Conservation (phyloP, 2,888 invertebrate species). For the Leptopterna dolabrata region DNA sequence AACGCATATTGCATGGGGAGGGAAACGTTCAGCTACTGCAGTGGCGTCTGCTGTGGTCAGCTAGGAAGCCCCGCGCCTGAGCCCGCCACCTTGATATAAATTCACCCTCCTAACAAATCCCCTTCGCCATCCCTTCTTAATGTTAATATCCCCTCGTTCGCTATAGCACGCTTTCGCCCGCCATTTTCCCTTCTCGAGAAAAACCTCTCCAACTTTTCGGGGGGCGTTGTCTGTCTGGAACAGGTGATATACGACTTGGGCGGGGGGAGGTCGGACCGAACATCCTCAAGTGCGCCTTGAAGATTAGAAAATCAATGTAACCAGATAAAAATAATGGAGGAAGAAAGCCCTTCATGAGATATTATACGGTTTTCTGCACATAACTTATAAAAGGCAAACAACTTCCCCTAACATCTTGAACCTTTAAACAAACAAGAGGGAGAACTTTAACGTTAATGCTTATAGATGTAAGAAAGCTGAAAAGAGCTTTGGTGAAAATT, state of each 20-base stretch:
- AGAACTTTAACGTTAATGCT: background rate
- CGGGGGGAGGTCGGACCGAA: constrained; percentile 14
- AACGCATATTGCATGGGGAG: background rate
- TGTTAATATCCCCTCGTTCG: constrained; percentile 16
- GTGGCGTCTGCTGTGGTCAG: background rate
- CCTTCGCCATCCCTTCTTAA: constrained; percentile 16
- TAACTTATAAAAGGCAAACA: constrained; percentile 32
- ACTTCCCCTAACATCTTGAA: constrained; percentile 29
- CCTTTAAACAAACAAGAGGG: constrained; percentile 12
- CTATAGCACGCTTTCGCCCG: background rate
- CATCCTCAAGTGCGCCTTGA: constrained; percentile 30
- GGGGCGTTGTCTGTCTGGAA: constrained; percentile 32
- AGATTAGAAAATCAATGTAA: constrained; percentile 48
- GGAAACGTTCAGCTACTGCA: background rate
- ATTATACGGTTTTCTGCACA: constrained; percentile 19
- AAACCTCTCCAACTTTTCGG: constrained; percentile 28
- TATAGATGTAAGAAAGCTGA: background rate
- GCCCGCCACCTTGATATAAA: constrained; percentile 3
- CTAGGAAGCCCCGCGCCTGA: background rate
- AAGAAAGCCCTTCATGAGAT: constrained; percentile 31
- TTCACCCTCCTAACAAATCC: constrained; percentile 6
- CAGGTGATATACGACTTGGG: constrained; percentile 21
- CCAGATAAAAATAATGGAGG: constrained; percentile 41
- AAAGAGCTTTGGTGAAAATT: background rate
- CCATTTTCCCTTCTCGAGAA: constrained; percentile 21